Percentiles rank a stretch among this genome's conserved stretches.
Evolutionary conservation across 2,888 invertebrate genomes (phyloP).

Genomic region (Iselma pallidipennis): DNA sequence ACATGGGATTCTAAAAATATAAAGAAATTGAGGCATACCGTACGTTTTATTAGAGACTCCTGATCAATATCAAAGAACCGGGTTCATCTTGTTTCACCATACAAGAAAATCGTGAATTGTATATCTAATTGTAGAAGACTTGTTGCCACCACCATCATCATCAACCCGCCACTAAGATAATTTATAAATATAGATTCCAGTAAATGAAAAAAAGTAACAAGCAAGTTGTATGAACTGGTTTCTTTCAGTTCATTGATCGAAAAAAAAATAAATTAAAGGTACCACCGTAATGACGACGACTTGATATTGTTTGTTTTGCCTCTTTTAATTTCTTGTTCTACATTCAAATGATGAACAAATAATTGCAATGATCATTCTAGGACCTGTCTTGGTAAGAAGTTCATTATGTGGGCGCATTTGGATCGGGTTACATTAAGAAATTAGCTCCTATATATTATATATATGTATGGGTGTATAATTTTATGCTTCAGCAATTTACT

Average conservation of each 20-base stretch:
- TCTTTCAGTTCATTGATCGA: conserved; percentile 1
- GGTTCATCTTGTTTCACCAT: neutral
- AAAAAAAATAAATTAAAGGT: conserved; percentile 7
- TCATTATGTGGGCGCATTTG: neutral
- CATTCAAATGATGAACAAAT: conserved; percentile 8
- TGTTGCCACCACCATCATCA: neutral
- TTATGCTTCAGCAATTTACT: conserved; percentile 26
- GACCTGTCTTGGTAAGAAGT: neutral
- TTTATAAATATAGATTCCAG: neutral
- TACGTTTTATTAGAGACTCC: no score
- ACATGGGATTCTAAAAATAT: no score
- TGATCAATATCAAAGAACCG: no score
- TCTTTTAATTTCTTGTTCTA: conserved; percentile 1
- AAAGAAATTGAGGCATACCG: no score
- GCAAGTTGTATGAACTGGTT: neutral
- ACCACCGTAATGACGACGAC: neutral
- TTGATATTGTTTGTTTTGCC: neutral
- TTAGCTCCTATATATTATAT: conserved; percentile 4
- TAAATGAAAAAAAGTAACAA: neutral
- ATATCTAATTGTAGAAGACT: neutral
- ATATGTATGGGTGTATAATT: conserved; percentile 23
- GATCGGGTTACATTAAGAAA: conserved; percentile 21
- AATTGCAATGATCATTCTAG: conserved; percentile 12
- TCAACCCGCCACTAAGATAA: no score
- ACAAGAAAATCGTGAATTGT: neutral